These are phyloP conservation scores for Microtus montanus DNA, from an alignment of 2,113 vertebrate genomes.

Conservation along the genomic window DNA sequence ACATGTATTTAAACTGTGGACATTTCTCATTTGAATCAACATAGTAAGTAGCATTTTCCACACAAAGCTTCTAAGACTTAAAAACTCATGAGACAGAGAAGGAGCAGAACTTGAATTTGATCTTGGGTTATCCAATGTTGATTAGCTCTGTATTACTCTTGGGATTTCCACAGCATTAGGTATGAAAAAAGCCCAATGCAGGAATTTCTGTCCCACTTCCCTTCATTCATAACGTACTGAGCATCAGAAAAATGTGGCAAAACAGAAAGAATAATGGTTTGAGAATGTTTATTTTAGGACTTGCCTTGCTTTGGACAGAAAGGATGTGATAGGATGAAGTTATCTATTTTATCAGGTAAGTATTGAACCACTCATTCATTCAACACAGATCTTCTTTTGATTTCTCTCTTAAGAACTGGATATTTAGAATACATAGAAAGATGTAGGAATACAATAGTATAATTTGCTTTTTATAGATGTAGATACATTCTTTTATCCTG, in stretches of 20 bases:
- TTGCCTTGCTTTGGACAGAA: conserved; percentile 1
- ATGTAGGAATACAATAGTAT: background rate
- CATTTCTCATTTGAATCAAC: background rate
- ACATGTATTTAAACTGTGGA: background rate
- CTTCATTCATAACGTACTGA: background rate
- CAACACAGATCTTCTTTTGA: background rate
- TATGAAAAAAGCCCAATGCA: background rate
- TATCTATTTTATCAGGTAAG: background rate
- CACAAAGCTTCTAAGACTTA: background rate
- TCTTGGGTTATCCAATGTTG: background rate
- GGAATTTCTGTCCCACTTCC: background rate
- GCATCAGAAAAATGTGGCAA: background rate
- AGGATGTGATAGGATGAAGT: background rate
- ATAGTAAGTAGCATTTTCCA: background rate
- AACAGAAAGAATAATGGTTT: background rate
- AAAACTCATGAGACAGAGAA: background rate
- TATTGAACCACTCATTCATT: background rate
- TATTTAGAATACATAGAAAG: background rate
- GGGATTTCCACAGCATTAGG: background rate
- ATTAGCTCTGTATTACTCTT: background rate
- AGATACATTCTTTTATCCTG: conserved; percentile 11
- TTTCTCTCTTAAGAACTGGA: background rate
- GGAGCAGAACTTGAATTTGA: background rate
- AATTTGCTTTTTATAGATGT: background rate
- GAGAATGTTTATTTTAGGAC: background rate